Percentiles rank a stretch among this genome's conserved stretches.
These are phyloP conservation scores for Monochamus saltuarius DNA, from an alignment of 1,140 invertebrate genomes.

Conservation along the genomic window DNA sequence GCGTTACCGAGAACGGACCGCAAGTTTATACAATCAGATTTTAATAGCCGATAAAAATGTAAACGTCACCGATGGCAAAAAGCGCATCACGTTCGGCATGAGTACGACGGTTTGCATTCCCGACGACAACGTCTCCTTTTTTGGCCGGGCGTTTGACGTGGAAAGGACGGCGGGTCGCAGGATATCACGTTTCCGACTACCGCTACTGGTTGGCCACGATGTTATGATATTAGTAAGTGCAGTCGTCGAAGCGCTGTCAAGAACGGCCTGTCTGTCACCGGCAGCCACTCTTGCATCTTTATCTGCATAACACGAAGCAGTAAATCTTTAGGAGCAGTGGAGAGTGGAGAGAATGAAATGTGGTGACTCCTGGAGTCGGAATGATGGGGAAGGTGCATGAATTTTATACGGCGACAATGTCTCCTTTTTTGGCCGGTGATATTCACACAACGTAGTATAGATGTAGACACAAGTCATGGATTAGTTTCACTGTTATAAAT, in stretches of 20 bases:
- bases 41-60: not conserved
- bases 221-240: not conserved
- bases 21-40: conserved; percentile 10
- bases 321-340: too few relatives aligned
- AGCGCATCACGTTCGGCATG: conserved; percentile 9
- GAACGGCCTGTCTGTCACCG: not conserved
- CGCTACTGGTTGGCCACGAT: conserved; percentile 9
- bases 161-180: conserved; percentile 8
- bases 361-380: too few relatives aligned
- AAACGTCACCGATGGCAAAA: conserved; percentile 1
- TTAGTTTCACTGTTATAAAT: too few relatives aligned
- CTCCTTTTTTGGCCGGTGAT: too few relatives aligned
- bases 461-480: too few relatives aligned
- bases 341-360: too few relatives aligned
- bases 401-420: too few relatives aligned
- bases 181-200: conserved; percentile 19
- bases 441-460: too few relatives aligned
- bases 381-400: too few relatives aligned
- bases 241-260: not conserved
- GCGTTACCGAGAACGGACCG: conserved; percentile 8
- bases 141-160: conserved; percentile 3
- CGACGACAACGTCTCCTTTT: not conserved
- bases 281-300: too few relatives aligned
- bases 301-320: too few relatives aligned
- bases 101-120: conserved; percentile 6